Evolutionary conservation across 2,888 invertebrate species (phyloP).

Genomic region (Clitarchus hookeri): DNA sequence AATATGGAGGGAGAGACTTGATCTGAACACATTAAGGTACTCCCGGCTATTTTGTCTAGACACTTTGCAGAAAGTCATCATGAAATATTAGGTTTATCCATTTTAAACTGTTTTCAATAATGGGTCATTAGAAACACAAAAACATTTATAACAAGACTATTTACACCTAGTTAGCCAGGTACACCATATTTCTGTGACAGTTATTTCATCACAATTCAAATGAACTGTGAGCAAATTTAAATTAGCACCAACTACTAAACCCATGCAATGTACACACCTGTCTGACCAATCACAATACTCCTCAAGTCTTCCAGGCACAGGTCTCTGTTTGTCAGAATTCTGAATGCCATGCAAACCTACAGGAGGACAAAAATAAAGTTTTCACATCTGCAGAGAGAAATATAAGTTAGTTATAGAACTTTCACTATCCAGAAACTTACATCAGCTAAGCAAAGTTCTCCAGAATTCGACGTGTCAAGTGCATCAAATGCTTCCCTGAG

Average conservation of each 20-base stretch:
- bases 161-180: not conserved
- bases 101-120: too few relatives aligned
- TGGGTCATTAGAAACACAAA: too few relatives aligned
- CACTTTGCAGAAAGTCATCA: too few relatives aligned
- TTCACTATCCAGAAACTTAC: slow-evolving; percentile 54
- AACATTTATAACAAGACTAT: too few relatives aligned
- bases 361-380: slow-evolving; percentile 25
- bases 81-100: too few relatives aligned
- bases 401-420: not conserved
- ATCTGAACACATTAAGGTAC: too few relatives aligned
- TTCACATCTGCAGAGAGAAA: not conserved
- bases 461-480: slow-evolving; percentile 66
- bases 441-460: slow-evolving; percentile 64
- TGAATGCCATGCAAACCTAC: slow-evolving; percentile 65
- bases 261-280: slow-evolving; percentile 53
- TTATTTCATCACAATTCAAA: too few relatives aligned
- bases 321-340: slow-evolving; percentile 60
- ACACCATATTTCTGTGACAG: not conserved
- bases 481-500: slow-evolving; percentile 80
- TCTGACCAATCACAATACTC: slow-evolving; percentile 57
- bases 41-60: too few relatives aligned
- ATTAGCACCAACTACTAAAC: not conserved
- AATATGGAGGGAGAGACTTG: too few relatives aligned
- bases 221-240: not conserved
- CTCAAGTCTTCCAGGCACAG: slow-evolving; percentile 58